A percentile compares a stretch with the other conserved stretches of the same genome.
Conservation (phyloP, 2,797 vertebrate species). For the Chiroxiphia lanceolata region DNA sequence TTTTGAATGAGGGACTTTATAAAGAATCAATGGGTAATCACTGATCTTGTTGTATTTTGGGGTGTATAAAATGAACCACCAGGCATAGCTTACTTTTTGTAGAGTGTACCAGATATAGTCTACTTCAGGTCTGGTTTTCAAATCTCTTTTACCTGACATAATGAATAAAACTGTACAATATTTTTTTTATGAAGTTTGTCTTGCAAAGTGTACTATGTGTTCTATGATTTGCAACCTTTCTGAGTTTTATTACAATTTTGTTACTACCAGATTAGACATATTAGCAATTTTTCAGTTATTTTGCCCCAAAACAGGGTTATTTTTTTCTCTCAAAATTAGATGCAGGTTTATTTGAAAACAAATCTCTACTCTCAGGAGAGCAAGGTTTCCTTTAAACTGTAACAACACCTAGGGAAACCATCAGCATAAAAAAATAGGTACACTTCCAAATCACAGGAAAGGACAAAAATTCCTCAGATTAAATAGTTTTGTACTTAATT, state of each 20-base stretch:
- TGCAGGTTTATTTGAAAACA: not conserved
- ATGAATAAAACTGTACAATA: not conserved
- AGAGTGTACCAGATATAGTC: not conserved
- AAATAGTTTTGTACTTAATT: not conserved
- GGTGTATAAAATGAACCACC: not conserved
- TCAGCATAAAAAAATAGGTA: accelerated
- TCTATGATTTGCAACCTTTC: not conserved
- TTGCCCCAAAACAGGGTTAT: accelerated
- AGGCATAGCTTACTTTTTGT: not conserved
- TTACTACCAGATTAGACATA: not conserved
- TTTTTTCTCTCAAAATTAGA: not conserved
- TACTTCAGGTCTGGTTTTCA: not conserved
- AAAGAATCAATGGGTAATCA: not conserved
- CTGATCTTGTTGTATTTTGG: not conserved
- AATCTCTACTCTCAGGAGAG: not conserved
- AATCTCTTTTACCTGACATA: not conserved
- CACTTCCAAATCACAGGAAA: not conserved
- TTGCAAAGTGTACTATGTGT: not conserved
- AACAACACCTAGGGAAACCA: not conserved
- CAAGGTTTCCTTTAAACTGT: not conserved
- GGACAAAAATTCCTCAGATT: not conserved
- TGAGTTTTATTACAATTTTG: not conserved
- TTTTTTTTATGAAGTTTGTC: not conserved
- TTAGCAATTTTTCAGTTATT: not conserved
- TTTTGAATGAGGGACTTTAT: not conserved